Evolutionary conservation across 1,140 invertebrate species (phyloP), one percentile per base, ranked within the genome.

Genomic region (Araneus ventricosus): DNA sequence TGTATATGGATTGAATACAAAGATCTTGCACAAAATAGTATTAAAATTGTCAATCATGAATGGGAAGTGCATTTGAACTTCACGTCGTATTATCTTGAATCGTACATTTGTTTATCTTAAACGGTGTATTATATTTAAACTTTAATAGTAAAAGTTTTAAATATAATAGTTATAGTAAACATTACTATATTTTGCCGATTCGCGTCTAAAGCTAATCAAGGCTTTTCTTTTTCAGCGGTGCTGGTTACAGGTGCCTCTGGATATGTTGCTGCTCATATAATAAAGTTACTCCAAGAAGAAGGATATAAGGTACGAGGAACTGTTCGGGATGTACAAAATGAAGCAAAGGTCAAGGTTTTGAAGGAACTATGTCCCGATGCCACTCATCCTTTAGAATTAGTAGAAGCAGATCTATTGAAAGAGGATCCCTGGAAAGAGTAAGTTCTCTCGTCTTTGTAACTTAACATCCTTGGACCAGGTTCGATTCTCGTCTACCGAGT

Each of bases 201-300:
- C 17, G 17, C 17, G 17, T 14, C 45, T 52, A 2, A 52, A 52
- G 10, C 45, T 52, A 52, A 52, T 14, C 45, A 14, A 14, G 3
- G 0, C 1, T n/a, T 84, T 45, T 88, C 52, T n/a, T 67, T 94
- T 94, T 90, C 88, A 96, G 96, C 95, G 90, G 96, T 97, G 63
- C 94, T 97, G 84, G 96, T 97, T 20, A 97, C 96, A n/a, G 96
- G 96, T 70, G 96, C 96, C 4, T 95, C 96, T 37, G 96, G 96
- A 57, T 97, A 95, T 95, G 95, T 97, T 67, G 96, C 95, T 52
- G 95, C 95, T 30, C 96, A 97, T 94, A 95, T 96, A 75, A 95
- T 96, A 27, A 95, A 96, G 94, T 95, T 96, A 92, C 94, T 97
- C 37, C 95, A 96, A 70, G 95, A 96, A 88, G 94, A 95, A 57